Conservation (phyloP, 2,888 invertebrate genomes). For the Acrobasis suavella region DNA sequence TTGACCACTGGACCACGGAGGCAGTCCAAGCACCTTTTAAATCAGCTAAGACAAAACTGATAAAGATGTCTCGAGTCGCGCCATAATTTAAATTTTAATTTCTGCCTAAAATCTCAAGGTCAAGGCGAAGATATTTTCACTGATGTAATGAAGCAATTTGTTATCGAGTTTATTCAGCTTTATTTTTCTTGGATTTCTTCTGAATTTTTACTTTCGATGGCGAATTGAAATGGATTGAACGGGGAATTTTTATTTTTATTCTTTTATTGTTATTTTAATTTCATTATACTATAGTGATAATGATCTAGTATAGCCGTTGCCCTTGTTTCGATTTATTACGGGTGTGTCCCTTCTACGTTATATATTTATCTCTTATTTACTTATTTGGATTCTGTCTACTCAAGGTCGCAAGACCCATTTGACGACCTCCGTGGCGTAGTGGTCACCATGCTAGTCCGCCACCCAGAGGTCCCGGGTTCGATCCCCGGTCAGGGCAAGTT, state of each 20-base stretch:
- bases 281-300: too few species aligned
- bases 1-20: background rate
- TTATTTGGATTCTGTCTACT: background rate
- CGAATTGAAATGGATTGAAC: background rate
- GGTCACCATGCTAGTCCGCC: too few species aligned
- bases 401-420: background rate
- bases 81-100: slow-evolving; percentile 21
- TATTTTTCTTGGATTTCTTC: background rate
- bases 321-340: too few species aligned
- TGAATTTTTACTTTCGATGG: background rate
- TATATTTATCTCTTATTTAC: too few species aligned
- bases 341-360: too few species aligned
- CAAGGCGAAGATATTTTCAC: slow-evolving; percentile 3
- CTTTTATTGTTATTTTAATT: too few species aligned
- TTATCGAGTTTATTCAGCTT: slow-evolving; percentile 3
- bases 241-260: too few species aligned
- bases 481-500: too few species aligned
- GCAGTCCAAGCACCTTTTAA: background rate
- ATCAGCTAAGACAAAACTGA: slow-evolving; percentile 13
- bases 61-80: slow-evolving; percentile 13
- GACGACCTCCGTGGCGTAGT: too few species aligned
- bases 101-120: slow-evolving; percentile 12
- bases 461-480: too few species aligned
- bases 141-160: slow-evolving; percentile 21
- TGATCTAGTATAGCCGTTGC: too few species aligned